These are phyloP conservation scores for Drosophila picticornis DNA, from an alignment of 2,888 invertebrate genomes.

Conservation along the genomic window DNA sequence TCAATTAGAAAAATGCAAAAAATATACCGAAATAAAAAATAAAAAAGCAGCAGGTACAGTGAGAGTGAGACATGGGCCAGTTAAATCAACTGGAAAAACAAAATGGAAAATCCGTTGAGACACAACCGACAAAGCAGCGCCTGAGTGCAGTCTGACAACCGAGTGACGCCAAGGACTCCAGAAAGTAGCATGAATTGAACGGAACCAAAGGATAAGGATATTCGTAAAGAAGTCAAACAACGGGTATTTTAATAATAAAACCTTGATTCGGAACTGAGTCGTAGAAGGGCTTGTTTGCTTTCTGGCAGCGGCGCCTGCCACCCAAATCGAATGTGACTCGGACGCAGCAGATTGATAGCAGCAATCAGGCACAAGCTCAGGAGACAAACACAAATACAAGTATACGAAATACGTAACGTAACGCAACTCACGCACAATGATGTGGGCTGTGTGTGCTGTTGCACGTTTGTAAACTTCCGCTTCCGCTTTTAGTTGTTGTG, in stretches of 20 bases:
- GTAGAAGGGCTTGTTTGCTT: conserved; percentile 25
- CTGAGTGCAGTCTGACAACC: conserved; percentile 47
- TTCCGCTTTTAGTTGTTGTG: conserved; percentile 77
- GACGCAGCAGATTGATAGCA: conserved; percentile 44
- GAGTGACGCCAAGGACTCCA: conserved; percentile 44
- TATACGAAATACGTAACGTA: conserved; percentile 1
- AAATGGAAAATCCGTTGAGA: conserved; percentile 34
- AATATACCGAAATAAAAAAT: neutral
- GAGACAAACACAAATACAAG: conserved; percentile 27
- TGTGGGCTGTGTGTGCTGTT: conserved; percentile 27
- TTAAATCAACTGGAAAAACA: conserved; percentile 38
- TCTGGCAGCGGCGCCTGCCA: neutral
- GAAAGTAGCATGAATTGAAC: neutral
- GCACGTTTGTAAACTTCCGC: conserved; percentile 75
- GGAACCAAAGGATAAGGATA: neutral
- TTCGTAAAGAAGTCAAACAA: conserved; percentile 44
- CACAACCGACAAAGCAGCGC: conserved; percentile 38
- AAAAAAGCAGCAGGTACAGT: conserved; percentile 2
- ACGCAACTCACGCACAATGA: conserved; percentile 60
- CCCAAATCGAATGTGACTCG: conserved; percentile 13
- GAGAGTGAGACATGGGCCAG: conserved; percentile 8
- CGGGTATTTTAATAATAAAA: conserved; percentile 44
- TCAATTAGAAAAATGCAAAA: conserved; percentile 65
- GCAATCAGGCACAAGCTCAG: conserved; percentile 34
- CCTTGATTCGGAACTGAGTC: conserved; percentile 22